A percentile compares a stretch with the other conserved stretches of the same genome.
phyloP scores from a whole-genome alignment of 1,140 invertebrate genomes.

The Zaprionus vittiger region DNA sequence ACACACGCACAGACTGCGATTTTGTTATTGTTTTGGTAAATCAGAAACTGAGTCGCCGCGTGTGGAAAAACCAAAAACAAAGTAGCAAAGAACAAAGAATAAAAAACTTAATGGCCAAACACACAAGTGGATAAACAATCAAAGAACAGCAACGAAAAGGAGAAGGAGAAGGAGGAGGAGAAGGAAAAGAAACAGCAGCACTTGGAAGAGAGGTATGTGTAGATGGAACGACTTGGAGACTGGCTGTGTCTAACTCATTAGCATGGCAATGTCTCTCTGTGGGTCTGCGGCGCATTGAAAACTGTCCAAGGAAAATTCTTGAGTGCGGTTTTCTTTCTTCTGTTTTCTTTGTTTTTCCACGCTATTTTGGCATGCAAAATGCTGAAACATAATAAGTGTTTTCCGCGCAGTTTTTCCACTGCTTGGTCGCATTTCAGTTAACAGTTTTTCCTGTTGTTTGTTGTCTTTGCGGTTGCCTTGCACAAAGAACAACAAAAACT shows the following conservation, averaged over 20 bases:
- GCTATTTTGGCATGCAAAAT: constrained; percentile 62
- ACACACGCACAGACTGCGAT: constrained; percentile 22
- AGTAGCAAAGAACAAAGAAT: constrained; percentile 44
- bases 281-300: constrained; percentile 1
- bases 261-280: constrained; percentile 27
- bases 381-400: constrained; percentile 80
- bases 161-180: background rate
- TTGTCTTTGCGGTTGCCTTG: constrained; percentile 46
- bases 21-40: constrained; percentile 46
- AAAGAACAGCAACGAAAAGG: constrained; percentile 2
- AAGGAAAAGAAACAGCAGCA: background rate
- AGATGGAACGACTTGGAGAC: background rate
- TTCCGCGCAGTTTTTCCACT: constrained; percentile 46
- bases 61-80: constrained; percentile 19
- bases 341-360: constrained; percentile 16
- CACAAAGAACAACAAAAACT: constrained; percentile 35
- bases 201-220: constrained; percentile 1
- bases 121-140: constrained; percentile 57
- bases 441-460: constrained; percentile 63
- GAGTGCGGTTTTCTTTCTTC: constrained; percentile 51
- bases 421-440: constrained; percentile 49
- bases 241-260: constrained; percentile 34
- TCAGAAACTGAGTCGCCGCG: constrained; percentile 14
- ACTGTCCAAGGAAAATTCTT: constrained; percentile 37
- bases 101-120: constrained; percentile 42